These are phyloP conservation scores for Terrapene triunguis DNA, from an alignment of 2,113 vertebrate species.

Conservation along the genomic window DNA sequence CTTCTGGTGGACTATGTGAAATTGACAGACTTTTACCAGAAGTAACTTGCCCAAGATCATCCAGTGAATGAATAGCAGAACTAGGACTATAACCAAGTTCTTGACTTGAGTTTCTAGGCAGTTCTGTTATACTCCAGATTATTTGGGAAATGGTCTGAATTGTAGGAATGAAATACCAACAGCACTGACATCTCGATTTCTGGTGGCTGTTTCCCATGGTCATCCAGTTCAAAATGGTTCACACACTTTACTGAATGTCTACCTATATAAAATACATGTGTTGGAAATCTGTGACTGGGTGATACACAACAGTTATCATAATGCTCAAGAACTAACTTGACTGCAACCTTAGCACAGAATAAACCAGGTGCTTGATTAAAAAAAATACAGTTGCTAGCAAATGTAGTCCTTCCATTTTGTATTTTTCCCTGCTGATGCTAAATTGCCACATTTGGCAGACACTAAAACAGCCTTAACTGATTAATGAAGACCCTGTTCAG, in stretches of 20 bases:
- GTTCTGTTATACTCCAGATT: not conserved
- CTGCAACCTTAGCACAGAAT: not conserved
- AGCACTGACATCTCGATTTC: accelerated
- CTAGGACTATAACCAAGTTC: accelerated
- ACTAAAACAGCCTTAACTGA: not conserved
- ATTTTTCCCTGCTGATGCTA: not conserved
- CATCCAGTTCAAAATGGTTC: not conserved
- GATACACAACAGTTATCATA: not conserved
- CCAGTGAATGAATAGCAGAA: not conserved
- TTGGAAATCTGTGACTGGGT: not conserved
- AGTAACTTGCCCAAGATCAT: not conserved
- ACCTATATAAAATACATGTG: not conserved
- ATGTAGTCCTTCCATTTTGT: not conserved
- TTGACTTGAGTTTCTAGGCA: not conserved
- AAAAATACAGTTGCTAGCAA: not conserved
- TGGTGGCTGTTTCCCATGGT: accelerated
- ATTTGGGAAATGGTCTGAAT: accelerated
- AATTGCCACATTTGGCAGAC: accelerated
- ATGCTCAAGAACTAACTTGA: not conserved
- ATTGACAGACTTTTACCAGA: not conserved
- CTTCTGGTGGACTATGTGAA: accelerated
- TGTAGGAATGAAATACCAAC: accelerated
- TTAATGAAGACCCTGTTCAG: not conserved
- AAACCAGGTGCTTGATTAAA: not conserved
- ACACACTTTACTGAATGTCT: not conserved